Evolutionary conservation across 2,113 vertebrate species (phyloP).

Genomic region (Urocolius indicus): DNA sequence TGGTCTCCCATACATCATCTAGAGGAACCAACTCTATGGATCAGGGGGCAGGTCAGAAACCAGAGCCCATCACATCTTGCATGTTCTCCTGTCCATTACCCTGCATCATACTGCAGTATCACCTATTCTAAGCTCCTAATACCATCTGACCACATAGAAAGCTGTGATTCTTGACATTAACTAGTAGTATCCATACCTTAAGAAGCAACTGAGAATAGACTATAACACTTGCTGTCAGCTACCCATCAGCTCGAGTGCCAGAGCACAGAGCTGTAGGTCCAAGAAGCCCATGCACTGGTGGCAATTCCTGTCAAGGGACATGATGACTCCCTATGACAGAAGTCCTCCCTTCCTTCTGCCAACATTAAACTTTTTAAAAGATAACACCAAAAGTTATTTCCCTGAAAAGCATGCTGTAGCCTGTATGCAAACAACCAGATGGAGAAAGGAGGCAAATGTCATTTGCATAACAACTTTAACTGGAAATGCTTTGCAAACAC

Average conservation of each 20-base stretch:
- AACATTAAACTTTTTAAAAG: not conserved
- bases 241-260: not conserved
- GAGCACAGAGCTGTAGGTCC: not conserved
- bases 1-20: not conserved
- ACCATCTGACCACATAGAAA: not conserved
- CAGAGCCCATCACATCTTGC: not conserved
- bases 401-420: not conserved
- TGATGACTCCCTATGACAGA: not conserved
- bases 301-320: not conserved
- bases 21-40: not conserved
- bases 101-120: not conserved
- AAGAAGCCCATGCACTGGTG: not conserved
- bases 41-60: not conserved
- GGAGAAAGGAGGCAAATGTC: conserved; percentile 1
- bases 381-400: not conserved
- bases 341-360: not conserved
- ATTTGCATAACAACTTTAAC: conserved; percentile 13
- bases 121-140: not conserved
- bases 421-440: conserved; percentile 29
- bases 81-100: not conserved
- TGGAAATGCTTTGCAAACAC: conserved; percentile 44
- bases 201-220: not conserved
- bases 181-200: not conserved
- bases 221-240: not conserved
- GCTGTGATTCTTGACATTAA: not conserved